Percentiles rank a stretch among this genome's conserved stretches.
Conservation (phyloP, 2,113 vertebrate genomes). For the Phrynocephalus versicolor region DNA sequence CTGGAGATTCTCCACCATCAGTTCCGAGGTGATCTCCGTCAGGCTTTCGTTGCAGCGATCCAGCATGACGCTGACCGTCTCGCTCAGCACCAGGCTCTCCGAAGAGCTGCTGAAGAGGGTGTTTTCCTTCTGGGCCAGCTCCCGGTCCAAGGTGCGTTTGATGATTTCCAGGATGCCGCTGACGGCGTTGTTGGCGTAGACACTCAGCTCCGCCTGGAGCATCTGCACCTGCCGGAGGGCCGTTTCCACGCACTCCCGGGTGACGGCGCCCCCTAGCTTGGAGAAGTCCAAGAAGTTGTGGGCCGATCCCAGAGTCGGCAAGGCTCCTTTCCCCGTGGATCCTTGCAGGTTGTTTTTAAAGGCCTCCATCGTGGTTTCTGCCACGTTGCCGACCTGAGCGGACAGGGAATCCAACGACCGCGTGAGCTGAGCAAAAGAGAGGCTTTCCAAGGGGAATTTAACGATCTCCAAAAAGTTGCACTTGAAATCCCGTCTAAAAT, state of each 20-base stretch:
- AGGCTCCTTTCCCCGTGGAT: neutral
- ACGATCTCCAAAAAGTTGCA: conserved; percentile 21
- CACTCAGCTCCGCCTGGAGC: neutral
- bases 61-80: conserved; percentile 22
- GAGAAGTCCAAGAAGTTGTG: neutral
- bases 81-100: conserved; percentile 7
- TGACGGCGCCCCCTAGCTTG: neutral
- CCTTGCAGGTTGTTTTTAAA: neutral
- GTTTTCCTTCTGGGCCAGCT: conserved; percentile 13
- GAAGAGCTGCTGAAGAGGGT: conserved; percentile 6
- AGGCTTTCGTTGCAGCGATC: conserved; percentile 22
- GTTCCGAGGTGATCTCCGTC: conserved; percentile 12
- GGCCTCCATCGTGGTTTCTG: neutral
- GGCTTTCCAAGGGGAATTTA: neutral
- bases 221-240: conserved; percentile 6
- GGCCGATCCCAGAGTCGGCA: neutral
- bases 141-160: neutral
- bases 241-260: neutral
- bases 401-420: conserved; percentile 7
- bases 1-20: conserved; percentile 21
- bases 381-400: neutral
- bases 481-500: conserved; percentile 15
- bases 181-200: neutral
- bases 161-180: neutral
- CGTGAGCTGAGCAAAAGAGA: neutral